Evolutionary conservation across 2,113 vertebrate species (phyloP), one percentile per base, ranked within the genome.

Genomic region (Pelecanus crispus): DNA sequence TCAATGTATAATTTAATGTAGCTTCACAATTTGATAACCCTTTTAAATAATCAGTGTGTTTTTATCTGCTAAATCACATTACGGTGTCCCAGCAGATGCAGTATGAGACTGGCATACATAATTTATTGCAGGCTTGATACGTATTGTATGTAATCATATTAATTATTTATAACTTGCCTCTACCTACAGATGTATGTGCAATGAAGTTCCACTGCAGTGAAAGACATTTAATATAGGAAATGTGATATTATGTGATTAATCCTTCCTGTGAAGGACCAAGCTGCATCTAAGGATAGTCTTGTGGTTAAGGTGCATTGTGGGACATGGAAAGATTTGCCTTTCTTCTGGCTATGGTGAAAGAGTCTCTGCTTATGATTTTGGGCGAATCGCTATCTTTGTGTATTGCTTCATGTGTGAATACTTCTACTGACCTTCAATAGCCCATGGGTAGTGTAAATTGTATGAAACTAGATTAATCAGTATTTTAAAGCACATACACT

Each of bases 11-110:
- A 95, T 96, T 97, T 89, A 95, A 86, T 58, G 62, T 88, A 80
- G 56, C 59, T 96, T 97, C 86, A 93, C 86, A 86, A 95, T 95
- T 85, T 96, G 93, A 96, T 95, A 97, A 91, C 58, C 53, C n/a
- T 88, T 98, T 97, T 62, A 92, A 91, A 91, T 94, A 97, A 90
- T 90, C 66, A 49, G 36, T 88, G 49, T 63, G 34, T 91, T 96
- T 96, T 96, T 97, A 94, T 96, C 92, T 97, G 78, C 93, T 96
- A 96, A 97, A 97, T 97, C 85, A 77, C 53, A 80, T 97, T 94
- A 93, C 47, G 32, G 38, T 78, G 81, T 84, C 55, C 62, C 72
- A 82, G 74, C 58, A 92, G 83, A 83, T 96, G n/a, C n/a, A 53
- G 79, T 75, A 62, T 73, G 85, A 96, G 85, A 81, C 77, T 68